Evolutionary conservation across 2,797 vertebrate species (phyloP).

Genomic region (Mergus octosetaceus): DNA sequence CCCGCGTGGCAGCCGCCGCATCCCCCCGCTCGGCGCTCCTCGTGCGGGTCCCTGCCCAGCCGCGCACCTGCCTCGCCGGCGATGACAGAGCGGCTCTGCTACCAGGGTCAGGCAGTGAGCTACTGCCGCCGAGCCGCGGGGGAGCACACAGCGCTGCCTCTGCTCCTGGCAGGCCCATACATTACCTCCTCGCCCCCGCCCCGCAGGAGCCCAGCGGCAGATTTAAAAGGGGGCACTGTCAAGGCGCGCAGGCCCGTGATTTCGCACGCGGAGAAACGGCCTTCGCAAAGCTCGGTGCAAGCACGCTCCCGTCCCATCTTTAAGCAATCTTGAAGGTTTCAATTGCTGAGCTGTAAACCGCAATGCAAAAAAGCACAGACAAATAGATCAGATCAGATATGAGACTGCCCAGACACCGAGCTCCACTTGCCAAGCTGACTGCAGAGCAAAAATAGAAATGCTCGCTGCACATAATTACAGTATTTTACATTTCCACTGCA

Average conservation of each 20-base stretch:
- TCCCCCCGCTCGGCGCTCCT: neutral
- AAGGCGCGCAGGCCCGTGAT: conserved; percentile 62
- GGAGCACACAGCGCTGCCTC: conserved; percentile 62
- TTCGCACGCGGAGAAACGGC: conserved; percentile 57
- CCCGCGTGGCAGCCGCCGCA: rapidly evolving
- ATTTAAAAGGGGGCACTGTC: conserved; percentile 64
- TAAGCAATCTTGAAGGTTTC: conserved; percentile 65
- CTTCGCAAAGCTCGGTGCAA: conserved; percentile 52
- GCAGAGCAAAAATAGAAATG: conserved; percentile 61
- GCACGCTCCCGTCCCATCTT: conserved; percentile 50
- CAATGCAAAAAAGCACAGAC: conserved; percentile 62
- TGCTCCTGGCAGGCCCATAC: conserved; percentile 67
- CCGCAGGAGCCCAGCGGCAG: conserved; percentile 38
- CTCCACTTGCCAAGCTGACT: conserved; percentile 60
- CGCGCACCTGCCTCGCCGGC: rapidly evolving
- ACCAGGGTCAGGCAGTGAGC: conserved; percentile 61
- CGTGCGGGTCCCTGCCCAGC: neutral
- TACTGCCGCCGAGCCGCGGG: conserved; percentile 49
- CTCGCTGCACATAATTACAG: conserved; percentile 42
- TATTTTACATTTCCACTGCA: conserved; percentile 60
- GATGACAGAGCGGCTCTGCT: conserved; percentile 41
- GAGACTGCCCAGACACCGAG: conserved; percentile 63
- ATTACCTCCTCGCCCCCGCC: conserved; percentile 16
- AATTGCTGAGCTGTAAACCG: conserved; percentile 58
- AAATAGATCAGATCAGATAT: conserved; percentile 59